Evolutionary conservation across 1,140 invertebrate species (phyloP).

Genomic region (Drosophila santomea): DNA sequence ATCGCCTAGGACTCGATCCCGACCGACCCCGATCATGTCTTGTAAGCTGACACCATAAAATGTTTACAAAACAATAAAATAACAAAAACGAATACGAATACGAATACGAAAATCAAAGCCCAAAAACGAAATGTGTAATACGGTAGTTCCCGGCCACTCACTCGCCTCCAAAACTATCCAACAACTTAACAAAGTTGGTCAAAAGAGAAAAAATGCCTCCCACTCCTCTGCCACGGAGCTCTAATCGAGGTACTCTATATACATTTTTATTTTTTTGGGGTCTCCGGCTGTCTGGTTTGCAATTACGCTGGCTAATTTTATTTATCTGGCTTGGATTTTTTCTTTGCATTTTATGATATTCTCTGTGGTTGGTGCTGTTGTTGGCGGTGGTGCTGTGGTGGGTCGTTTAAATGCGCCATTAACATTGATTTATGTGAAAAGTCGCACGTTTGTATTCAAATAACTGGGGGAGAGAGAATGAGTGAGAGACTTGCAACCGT

Average conservation of each 20-base stretch:
- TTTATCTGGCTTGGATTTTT: conserved; percentile 59
- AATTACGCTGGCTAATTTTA: conserved; percentile 73
- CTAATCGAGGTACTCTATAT: conserved; percentile 36
- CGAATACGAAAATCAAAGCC: conserved; percentile 31
- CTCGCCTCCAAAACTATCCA: conserved; percentile 35
- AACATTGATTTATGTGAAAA: conserved; percentile 75
- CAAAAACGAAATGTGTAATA: conserved; percentile 56
- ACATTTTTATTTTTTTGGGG: conserved; percentile 31
- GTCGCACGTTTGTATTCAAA: conserved; percentile 75
- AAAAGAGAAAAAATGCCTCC: conserved; percentile 20
- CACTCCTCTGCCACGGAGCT: conserved; percentile 32
- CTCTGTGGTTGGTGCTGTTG: conserved; percentile 25
- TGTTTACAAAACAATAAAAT: conserved; percentile 51
- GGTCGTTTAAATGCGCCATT: conserved; percentile 70
- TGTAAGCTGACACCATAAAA: conserved; percentile 59
- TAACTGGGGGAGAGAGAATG: conserved; percentile 33
- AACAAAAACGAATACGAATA: conserved; percentile 26
- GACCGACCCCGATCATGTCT: conserved; percentile 48
- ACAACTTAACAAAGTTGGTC: conserved; percentile 44
- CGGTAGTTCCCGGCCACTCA: conserved; percentile 57
- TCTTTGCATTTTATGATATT: conserved; percentile 47
- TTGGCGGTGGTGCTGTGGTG: conserved; percentile 19
- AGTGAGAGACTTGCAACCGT: conserved; percentile 44
- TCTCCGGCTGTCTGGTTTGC: conserved; percentile 55
- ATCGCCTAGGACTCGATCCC: conserved; percentile 21